These are phyloP conservation scores for Melinaea marsaeus DNA, from an alignment of 2,888 invertebrate genomes.

Conservation along the genomic window DNA sequence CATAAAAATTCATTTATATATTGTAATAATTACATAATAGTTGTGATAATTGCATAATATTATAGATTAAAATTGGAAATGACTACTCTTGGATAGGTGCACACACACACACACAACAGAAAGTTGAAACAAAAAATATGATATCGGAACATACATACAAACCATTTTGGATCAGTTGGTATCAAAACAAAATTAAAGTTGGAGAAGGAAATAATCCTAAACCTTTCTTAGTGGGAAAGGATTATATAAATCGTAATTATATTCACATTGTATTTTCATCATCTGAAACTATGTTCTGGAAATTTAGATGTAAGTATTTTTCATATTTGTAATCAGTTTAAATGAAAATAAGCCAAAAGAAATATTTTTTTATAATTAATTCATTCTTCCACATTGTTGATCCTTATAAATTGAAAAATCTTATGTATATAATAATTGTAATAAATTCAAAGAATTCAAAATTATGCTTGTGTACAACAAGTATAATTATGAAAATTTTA, in stretches of 20 bases:
- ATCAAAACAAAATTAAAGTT: conserved; percentile 54
- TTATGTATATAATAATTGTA: too few relatives aligned
- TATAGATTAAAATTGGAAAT: conserved; percentile 15
- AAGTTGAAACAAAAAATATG: conserved; percentile 45
- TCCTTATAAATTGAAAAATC: too few relatives aligned
- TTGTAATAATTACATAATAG: conserved; percentile 22
- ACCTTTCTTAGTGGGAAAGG: conserved; percentile 37
- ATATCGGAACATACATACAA: conserved; percentile 58
- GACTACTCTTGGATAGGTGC: conserved; percentile 2
- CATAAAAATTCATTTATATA: background rate
- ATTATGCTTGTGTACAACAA: too few relatives aligned
- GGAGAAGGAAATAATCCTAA: conserved; percentile 55
- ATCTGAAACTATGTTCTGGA: conserved; percentile 36
- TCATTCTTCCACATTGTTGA: too few relatives aligned
- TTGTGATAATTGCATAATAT: conserved; percentile 5
- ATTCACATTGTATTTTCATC: conserved; percentile 36
- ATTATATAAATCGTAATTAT: conserved; percentile 32
- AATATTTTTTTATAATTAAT: too few relatives aligned
- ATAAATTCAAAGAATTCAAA: too few relatives aligned
- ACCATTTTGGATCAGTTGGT: conserved; percentile 73
- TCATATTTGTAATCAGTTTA: conserved; percentile 5
- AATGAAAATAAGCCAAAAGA: too few relatives aligned
- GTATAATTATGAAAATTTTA: too few relatives aligned
- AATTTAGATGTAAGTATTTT: conserved; percentile 48
- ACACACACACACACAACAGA: background rate